Conservation (phyloP, 2,113 vertebrate species). For the Geothlypis trichas region DNA sequence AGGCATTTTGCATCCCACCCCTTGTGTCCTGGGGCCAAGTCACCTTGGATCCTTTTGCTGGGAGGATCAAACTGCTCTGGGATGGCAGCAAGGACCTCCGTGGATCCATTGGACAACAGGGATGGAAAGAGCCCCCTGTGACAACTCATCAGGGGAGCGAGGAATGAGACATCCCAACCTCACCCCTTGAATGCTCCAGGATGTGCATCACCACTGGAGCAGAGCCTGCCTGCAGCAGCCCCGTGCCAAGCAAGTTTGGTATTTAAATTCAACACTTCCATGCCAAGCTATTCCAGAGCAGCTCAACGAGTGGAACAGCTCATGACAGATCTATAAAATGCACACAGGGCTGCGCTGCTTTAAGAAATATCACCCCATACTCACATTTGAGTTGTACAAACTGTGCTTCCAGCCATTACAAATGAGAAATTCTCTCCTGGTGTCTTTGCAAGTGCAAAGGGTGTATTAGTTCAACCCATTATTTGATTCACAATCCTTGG, state of each 20-base stretch:
- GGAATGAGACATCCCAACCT: neutral
- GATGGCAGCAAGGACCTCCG: neutral
- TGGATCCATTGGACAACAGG: neutral
- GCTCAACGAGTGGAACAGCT: neutral
- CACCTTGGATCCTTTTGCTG: neutral
- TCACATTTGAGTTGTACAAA: neutral
- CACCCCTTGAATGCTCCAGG: accelerated
- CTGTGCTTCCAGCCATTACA: neutral
- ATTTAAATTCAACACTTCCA: neutral
- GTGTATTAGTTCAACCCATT: neutral
- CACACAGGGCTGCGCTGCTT: neutral
- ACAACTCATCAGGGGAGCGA: accelerated
- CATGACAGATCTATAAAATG: neutral
- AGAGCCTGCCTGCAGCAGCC: neutral
- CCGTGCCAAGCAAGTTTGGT: neutral
- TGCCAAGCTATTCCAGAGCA: neutral
- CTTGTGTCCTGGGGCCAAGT: neutral
- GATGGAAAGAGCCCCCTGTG: accelerated
- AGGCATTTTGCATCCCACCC: neutral
- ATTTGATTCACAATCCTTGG: slow-evolving; percentile 59
- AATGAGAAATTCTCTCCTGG: neutral
- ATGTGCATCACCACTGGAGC: accelerated
- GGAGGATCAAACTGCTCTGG: neutral
- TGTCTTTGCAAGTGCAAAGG: slow-evolving; percentile 11
- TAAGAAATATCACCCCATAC: neutral